Conservation (phyloP, 2,888 invertebrate genomes). For the Hydraecia micacea region DNA sequence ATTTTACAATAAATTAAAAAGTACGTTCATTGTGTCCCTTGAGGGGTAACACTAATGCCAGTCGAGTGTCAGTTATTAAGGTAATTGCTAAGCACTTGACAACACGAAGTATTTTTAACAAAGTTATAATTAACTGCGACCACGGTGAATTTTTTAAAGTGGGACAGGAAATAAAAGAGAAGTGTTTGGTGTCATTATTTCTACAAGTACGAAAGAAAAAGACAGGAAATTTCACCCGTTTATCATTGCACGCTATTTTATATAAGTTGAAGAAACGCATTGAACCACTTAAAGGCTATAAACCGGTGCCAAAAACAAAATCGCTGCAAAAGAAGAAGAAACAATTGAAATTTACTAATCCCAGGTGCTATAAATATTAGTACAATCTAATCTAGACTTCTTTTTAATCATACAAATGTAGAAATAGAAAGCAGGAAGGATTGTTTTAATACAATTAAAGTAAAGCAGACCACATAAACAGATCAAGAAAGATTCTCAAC, state of each 20-base stretch:
- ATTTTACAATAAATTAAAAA: conserved; percentile 34
- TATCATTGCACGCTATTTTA: not conserved
- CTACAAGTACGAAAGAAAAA: not conserved
- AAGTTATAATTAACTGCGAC: conserved; percentile 36
- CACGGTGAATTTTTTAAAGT: conserved; percentile 17
- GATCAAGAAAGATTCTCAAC: conserved; percentile 37
- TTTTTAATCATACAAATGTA: not conserved
- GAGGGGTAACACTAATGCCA: conserved; percentile 41
- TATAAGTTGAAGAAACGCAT: not conserved
- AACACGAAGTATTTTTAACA: conserved; percentile 33
- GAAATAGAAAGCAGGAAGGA: not conserved
- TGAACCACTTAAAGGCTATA: conserved; percentile 5
- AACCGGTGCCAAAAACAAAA: not conserved
- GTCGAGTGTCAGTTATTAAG: conserved; percentile 43
- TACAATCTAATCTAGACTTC: not conserved
- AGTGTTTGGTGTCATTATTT: conserved; percentile 14
- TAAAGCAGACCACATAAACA: too few species aligned
- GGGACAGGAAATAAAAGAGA: conserved; percentile 27
- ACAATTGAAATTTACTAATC: conserved; percentile 11
- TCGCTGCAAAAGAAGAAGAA: not conserved
- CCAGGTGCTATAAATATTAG: not conserved
- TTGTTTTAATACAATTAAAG: conserved; percentile 13
- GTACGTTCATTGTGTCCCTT: conserved; percentile 14
- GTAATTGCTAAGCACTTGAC: conserved; percentile 48
- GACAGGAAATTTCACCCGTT: not conserved